phyloP scores from a whole-genome alignment of 2,797 vertebrate species.

The Chelon labrosus region DNA sequence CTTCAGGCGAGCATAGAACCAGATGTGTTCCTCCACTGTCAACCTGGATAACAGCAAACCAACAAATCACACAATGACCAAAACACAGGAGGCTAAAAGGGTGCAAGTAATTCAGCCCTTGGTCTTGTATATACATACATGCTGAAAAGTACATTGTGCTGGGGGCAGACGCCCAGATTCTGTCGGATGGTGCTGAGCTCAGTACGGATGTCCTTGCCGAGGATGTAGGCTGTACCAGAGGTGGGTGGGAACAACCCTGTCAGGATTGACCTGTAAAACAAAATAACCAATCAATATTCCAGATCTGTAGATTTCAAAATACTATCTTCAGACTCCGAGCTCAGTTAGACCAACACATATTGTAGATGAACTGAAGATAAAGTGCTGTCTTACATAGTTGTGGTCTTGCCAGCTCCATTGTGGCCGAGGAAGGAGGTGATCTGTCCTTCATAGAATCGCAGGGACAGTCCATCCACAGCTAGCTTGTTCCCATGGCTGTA shows the following conservation, averaged over 20 bases:
- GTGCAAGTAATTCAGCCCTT: background rate
- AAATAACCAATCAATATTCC: conserved; percentile 1
- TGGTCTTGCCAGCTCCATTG: conserved; percentile 98
- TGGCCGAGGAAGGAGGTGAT: conserved; percentile 98
- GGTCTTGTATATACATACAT: conserved; percentile 74
- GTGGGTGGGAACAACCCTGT: conserved; percentile 98
- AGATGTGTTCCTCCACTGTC: conserved; percentile 98
- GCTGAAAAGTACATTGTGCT: conserved; percentile 99
- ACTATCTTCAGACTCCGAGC: background rate
- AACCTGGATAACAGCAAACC: conserved; percentile 82
- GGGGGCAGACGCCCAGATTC: conserved; percentile 96
- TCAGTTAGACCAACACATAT: background rate
- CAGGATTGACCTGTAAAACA: conserved; percentile 92
- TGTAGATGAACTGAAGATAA: background rate
- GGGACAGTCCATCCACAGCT: conserved; percentile 93
- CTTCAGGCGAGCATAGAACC: conserved; percentile 97
- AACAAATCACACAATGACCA: conserved; percentile 2
- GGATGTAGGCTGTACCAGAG: conserved; percentile 96
- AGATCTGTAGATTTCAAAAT: background rate
- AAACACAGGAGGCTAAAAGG: background rate
- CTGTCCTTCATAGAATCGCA: conserved; percentile 97
- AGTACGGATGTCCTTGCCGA: conserved; percentile 94
- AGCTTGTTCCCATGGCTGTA: conserved; percentile 96
- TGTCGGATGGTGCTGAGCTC: conserved; percentile 94
- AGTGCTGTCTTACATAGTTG: conserved; percentile 92